A percentile compares a stretch with the other conserved stretches of the same genome.
Conservation (phyloP, 2,113 vertebrate genomes). For the Myotis brandtii region DNA sequence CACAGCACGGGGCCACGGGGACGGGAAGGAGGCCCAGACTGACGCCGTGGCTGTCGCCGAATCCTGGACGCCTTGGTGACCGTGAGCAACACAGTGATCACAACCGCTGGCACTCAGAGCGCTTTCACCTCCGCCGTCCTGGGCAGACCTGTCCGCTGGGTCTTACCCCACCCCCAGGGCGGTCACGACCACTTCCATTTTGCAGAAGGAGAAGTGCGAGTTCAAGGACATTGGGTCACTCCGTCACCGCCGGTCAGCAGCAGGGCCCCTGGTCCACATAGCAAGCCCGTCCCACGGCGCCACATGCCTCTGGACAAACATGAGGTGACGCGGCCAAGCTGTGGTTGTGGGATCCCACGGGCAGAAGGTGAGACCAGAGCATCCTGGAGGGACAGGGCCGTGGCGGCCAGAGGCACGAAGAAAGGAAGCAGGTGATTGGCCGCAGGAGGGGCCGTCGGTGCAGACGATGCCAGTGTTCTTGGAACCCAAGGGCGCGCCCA, state of each 20-base stretch:
- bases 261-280: accelerated
- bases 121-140: not conserved
- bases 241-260: accelerated
- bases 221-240: not conserved
- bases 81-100: not conserved
- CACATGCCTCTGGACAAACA: not conserved
- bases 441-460: accelerated
- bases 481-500: accelerated
- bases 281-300: accelerated
- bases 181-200: not conserved
- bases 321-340: not conserved
- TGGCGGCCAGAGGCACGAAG: accelerated
- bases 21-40: accelerated
- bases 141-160: accelerated
- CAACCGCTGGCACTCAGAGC: accelerated
- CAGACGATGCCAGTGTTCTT: not conserved
- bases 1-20: accelerated
- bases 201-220: not conserved
- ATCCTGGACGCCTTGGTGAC: not conserved
- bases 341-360: no score
- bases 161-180: not conserved
- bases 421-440: not conserved
- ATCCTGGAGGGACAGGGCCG: accelerated
- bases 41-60: accelerated
- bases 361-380: not conserved